These are phyloP conservation scores for Acanthosepion pharaonis DNA, from an alignment of 2,888 invertebrate genomes.

Conservation along the genomic window DNA sequence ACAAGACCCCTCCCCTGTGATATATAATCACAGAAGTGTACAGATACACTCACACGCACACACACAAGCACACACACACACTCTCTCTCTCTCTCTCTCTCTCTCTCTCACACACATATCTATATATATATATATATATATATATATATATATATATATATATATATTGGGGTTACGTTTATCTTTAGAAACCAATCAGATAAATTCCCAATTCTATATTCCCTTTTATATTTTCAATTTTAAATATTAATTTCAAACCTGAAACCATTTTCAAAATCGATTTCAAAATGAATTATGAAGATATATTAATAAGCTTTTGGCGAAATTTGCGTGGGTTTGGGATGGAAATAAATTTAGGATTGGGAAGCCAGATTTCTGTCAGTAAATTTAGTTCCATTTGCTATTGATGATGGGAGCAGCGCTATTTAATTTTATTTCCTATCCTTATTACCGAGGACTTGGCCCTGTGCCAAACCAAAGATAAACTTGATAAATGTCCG, in stretches of 20 bases:
- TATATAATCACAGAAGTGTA: background rate
- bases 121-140: background rate
- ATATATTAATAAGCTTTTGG: background rate
- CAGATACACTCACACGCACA: background rate
- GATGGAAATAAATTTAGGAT: background rate
- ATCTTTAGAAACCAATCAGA: background rate
- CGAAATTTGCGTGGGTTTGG: background rate
- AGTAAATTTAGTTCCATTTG: background rate
- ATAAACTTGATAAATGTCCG: too few relatives aligned
- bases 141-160: background rate
- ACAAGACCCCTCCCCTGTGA: background rate
- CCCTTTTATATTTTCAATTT: background rate
- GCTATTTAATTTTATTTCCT: too few relatives aligned
- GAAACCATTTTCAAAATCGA: conserved; percentile 1
- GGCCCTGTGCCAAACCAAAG: too few relatives aligned
- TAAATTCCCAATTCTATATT: background rate
- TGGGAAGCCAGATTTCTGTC: background rate
- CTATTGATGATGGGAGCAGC: background rate
- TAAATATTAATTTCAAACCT: conserved; percentile 33
- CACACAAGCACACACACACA: background rate
- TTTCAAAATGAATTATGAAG: conserved; percentile 33
- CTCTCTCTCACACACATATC: background rate
- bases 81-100: too few relatives aligned
- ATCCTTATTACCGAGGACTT: too few relatives aligned
- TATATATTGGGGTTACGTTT: background rate